phyloP scores from a whole-genome alignment of 2,888 invertebrate genomes.

The Epirrhoe tristata region DNA sequence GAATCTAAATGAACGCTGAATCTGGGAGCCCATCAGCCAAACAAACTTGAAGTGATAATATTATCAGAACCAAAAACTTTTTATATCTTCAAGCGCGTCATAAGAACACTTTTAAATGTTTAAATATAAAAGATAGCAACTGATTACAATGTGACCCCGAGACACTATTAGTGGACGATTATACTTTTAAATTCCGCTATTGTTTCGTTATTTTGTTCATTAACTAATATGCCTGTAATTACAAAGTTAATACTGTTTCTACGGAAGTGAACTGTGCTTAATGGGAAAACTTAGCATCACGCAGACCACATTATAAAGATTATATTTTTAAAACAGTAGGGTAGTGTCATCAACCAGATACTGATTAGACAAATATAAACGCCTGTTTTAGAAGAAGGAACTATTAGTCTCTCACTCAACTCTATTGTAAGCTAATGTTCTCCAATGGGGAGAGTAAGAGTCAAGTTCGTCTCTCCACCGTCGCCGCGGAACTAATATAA shows the following conservation, averaged over 20 bases:
- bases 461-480: no score
- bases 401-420: no score
- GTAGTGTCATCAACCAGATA: no score
- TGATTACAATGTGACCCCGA: constrained; percentile 25
- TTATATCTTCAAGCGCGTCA: neutral
- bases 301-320: no score
- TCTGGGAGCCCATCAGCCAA: neutral
- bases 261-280: neutral
- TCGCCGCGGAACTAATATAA: no score
- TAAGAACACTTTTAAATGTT: constrained; percentile 18
- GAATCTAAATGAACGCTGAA: neutral
- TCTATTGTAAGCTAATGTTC: no score
- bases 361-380: no score
- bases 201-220: constrained; percentile 13
- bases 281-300: neutral
- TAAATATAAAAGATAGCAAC: constrained; percentile 14
- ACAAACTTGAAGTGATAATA: neutral
- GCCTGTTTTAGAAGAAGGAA: no score
- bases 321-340: no score
- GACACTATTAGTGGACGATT: constrained; percentile 14
- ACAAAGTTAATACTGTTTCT: neutral
- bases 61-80: neutral
- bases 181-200: constrained; percentile 29
- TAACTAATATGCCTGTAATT: neutral
- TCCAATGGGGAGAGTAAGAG: no score